These are phyloP conservation scores for Spodoptera frugiperda DNA, from an alignment of 1,140 invertebrate species.

Conservation along the genomic window DNA sequence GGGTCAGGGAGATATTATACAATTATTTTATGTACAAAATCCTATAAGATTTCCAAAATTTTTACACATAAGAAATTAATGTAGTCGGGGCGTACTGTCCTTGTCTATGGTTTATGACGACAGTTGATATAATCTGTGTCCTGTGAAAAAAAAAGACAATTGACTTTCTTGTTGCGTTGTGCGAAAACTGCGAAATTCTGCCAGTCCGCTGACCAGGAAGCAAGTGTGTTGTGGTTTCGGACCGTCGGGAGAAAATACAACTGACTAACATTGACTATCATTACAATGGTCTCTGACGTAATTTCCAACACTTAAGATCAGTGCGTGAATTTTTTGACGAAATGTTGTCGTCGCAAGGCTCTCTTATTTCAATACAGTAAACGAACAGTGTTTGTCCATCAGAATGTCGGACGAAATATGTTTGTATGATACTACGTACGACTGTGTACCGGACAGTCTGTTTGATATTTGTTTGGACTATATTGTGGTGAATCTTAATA, in stretches of 20 bases:
- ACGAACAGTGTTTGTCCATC: constrained; percentile 49
- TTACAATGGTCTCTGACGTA: constrained; percentile 5
- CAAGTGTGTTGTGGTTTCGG: constrained; percentile 7
- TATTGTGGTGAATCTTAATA: constrained; percentile 71
- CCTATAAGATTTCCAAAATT: not conserved
- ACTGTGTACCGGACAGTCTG: constrained; percentile 68
- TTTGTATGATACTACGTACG: constrained; percentile 61
- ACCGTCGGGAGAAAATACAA: not conserved
- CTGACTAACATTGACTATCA: not conserved
- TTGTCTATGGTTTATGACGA: constrained; percentile 10
- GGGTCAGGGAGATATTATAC: no score
- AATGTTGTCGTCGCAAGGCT: constrained; percentile 25
- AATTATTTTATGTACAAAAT: not conserved
- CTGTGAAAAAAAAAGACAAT: constrained; percentile 25
- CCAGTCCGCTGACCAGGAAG: constrained; percentile 3
- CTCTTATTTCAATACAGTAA: constrained; percentile 51
- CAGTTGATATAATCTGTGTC: constrained; percentile 2
- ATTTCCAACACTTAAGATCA: constrained; percentile 15
- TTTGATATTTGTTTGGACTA: constrained; percentile 70
- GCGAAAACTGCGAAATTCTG: constrained; percentile 57
- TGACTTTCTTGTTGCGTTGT: constrained; percentile 60
- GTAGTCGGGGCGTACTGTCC: not conserved
- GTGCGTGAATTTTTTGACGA: constrained; percentile 9
- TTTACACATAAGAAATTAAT: not conserved
- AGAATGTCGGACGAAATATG: constrained; percentile 62